Evolutionary conservation across 1,140 invertebrate genomes (phyloP), one percentile per base, ranked within the genome.

Genomic region (Harpegnathos saltator): DNA sequence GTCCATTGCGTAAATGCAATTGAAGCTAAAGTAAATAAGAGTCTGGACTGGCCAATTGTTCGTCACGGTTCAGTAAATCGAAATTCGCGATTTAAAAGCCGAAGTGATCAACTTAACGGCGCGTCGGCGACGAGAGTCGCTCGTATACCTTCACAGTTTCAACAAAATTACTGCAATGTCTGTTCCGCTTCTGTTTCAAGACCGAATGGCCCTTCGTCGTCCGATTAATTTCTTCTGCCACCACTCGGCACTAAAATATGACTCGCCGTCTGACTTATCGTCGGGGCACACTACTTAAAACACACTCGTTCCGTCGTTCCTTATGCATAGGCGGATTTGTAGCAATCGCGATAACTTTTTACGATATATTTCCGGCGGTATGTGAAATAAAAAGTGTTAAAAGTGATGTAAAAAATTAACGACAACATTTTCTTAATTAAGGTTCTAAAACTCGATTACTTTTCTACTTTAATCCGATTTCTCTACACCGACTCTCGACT

Each of bases 71-170:
- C 75, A 17, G 33, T 48, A 54, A 80, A 71, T 80, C 65, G 65
- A 71, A 80, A 17, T 38, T 80, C 33, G n/a, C 14, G 75, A 80
- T 80, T 80, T 80, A 80, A 69, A 80, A 69, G 33, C 75, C 65
- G 75, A 80, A 68, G 54, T 71, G 75, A 80, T 80, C 65, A 80
- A 69, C 65, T 80, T 71, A 80, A 69, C 75, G 38, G 19, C 65
- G 65, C 50, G 62, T 66, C 48, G 48, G 14, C 24, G 71, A 75
- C n/a, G n/a, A 66, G 61, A 54, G 26, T 66, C 62, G 26, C 65
- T 78, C 52, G 63, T 71, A 38, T 58, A n/a, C n/a, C 75, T 80
- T 71, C 33, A 58, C 65, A 68, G 44, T 78, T 69, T 69, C 22
- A 71, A 24, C 24, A 3, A 44, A 71, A 80, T 80, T 59, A 80